Evolutionary conservation across 2,797 vertebrate genomes (phyloP).

Genomic region (Spondyliosoma cantharus): DNA sequence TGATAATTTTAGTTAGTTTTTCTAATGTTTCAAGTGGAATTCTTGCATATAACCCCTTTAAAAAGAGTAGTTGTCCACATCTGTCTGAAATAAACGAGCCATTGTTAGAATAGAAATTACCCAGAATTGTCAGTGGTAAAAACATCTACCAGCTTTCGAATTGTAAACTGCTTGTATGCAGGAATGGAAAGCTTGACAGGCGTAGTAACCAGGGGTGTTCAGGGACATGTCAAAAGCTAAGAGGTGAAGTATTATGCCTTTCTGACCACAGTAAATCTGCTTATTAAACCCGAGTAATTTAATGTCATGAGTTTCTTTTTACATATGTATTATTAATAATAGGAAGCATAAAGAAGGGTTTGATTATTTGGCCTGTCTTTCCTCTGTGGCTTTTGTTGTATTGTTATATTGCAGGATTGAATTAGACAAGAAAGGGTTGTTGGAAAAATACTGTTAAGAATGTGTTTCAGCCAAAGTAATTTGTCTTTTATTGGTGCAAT

Average conservation of each 20-base stretch:
- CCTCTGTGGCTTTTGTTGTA: not conserved
- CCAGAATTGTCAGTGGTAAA: too few species aligned
- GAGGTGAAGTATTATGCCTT: not conserved
- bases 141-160: too few species aligned
- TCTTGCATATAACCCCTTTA: too few species aligned
- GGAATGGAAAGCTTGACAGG: not conserved
- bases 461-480: conserved; percentile 68
- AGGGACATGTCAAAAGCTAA: not conserved
- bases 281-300: not conserved
- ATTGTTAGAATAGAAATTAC: too few species aligned
- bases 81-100: not conserved
- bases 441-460: conserved; percentile 29
- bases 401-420: not conserved
- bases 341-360: not conserved
- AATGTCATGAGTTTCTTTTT: not conserved
- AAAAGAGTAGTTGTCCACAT: too few species aligned
- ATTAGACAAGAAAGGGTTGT: conserved; percentile 11
- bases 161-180: not conserved
- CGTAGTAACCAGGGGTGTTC: not conserved
- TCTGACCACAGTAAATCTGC: not conserved
- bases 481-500: conserved; percentile 32
- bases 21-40: too few species aligned
- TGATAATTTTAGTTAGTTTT: too few species aligned
- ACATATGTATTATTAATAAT: not conserved
- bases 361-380: conserved; percentile 10